Evolutionary conservation across 2,113 vertebrate genomes (phyloP), one percentile per base, ranked within the genome.

Genomic region (Macroglossus sobrinus): DNA sequence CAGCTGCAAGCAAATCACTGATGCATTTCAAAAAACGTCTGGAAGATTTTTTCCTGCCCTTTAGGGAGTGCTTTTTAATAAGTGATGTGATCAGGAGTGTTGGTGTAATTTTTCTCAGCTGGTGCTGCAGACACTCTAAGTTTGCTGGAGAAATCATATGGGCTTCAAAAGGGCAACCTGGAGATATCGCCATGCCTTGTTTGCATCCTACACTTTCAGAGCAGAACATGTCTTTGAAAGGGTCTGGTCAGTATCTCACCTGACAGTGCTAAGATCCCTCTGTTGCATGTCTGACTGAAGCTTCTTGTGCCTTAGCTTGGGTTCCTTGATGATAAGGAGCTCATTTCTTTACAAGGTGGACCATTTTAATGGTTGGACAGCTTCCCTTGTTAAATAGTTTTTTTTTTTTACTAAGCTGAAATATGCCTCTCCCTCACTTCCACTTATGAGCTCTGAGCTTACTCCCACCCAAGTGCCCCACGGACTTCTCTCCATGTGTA

Each of bases 61-160:
- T 57, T 66, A 94, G 91, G 96, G 88, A 97, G 76, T 91, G 85
- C 91, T 96, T 97, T 95, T 94, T 91, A 96, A 86, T 96, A 96
- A 97, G 88, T 97, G 95, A 95, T 96, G 95, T 96, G 96, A 93
- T 97, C 94, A 95, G 87, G 61, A 96, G 38, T 43, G 16, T 82
- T 18, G 26, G 78, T 75, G 28, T 96, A 45, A 91, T 96, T 97
- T 96, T 94, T 87, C 91, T 97, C 92, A 75, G 92, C 55, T 87
- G 53, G 50, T 61, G 85, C 38, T 24, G 33, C 76, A 91, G 87
- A 92, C 57, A n/a, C 18, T 55, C 53, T 35, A 55, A 94, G 38
- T 64, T 88, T 33, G 22, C 76, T 94, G 69, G 94, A 94, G 76
- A 85, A 88, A 84, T 75, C 63, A 45, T 66, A 38, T 66, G 59